These are phyloP conservation scores for Darwinula stevensoni DNA, from an alignment of 2,888 invertebrate genomes.

Conservation along the genomic window DNA sequence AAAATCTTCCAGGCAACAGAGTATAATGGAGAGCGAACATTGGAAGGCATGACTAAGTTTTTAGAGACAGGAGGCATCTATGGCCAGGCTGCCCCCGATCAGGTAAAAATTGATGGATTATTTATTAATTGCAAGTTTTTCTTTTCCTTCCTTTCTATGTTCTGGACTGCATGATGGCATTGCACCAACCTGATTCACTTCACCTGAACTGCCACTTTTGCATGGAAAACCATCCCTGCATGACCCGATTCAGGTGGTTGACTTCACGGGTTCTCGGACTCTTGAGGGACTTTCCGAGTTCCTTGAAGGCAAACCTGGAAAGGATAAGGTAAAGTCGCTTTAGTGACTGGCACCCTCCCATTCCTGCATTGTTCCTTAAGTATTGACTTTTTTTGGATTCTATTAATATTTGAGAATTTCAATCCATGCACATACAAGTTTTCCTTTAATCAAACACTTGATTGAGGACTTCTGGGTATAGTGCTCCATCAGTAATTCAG, in stretches of 20 bases:
- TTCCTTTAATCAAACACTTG: too few species aligned
- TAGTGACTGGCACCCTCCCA: neutral
- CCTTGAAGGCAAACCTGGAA: constrained; percentile 15
- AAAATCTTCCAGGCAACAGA: constrained; percentile 30
- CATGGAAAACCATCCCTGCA: neutral
- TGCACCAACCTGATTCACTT: too few species aligned
- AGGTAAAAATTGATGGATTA: constrained; percentile 7
- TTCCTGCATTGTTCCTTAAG: too few species aligned
- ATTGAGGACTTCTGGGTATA: too few species aligned
- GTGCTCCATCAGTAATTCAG: too few species aligned
- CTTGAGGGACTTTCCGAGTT: constrained; percentile 18
- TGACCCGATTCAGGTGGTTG: constrained; percentile 14
- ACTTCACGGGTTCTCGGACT: constrained; percentile 18
- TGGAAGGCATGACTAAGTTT: constrained; percentile 76
- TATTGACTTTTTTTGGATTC: too few species aligned
- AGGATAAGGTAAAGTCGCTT: constrained; percentile 10
- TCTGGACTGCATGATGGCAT: constrained; percentile 3
- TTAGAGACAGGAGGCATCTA: constrained; percentile 65
- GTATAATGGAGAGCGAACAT: constrained; percentile 79
- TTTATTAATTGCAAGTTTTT: neutral
- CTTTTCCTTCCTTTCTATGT: constrained; percentile 5
- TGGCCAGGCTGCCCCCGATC: constrained; percentile 31
- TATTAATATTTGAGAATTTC: too few species aligned
- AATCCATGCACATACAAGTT: too few species aligned
- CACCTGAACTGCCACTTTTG: constrained; percentile 3